A percentile compares a stretch with the other conserved stretches of the same genome.
phyloP scores from a whole-genome alignment of 2,113 vertebrate species.

The Tichodroma muraria region DNA sequence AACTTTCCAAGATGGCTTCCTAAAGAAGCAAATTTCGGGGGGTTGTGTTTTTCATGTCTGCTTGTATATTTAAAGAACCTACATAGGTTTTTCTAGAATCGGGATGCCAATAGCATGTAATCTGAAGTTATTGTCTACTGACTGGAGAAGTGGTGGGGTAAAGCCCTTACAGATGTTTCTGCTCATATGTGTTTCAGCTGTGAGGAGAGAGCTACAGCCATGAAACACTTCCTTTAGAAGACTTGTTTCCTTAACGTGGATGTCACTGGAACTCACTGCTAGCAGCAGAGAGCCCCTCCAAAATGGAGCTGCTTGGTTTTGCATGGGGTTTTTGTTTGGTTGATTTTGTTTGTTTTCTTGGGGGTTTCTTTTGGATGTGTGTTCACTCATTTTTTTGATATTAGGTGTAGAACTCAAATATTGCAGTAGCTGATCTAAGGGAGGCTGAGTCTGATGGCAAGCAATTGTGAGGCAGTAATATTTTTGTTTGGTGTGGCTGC shows the following conservation, averaged over 20 bases:
- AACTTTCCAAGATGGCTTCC: background rate
- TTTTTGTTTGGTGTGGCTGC: background rate
- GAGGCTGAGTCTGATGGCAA: background rate
- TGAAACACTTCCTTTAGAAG: fast-evolving
- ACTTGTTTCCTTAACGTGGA: background rate
- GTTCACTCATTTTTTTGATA: background rate
- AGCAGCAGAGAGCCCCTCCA: background rate
- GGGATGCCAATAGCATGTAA: background rate
- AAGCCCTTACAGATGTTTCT: background rate
- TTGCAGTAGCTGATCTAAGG: background rate
- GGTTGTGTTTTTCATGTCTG: background rate
- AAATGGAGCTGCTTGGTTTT: background rate
- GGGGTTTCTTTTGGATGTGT: background rate
- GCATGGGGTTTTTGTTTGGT: background rate
- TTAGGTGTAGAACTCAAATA: background rate
- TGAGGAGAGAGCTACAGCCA: background rate
- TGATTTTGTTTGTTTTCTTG: background rate
- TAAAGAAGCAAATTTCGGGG: background rate
- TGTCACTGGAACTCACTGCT: background rate
- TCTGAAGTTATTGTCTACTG: background rate
- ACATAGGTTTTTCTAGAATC: background rate
- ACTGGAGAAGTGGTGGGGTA: background rate
- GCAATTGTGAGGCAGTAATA: background rate
- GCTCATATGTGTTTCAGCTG: background rate
- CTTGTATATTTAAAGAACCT: background rate